These are phyloP conservation scores for Sebastes flavidus DNA, from an alignment of 2,797 vertebrate genomes.

Conservation along the genomic window DNA sequence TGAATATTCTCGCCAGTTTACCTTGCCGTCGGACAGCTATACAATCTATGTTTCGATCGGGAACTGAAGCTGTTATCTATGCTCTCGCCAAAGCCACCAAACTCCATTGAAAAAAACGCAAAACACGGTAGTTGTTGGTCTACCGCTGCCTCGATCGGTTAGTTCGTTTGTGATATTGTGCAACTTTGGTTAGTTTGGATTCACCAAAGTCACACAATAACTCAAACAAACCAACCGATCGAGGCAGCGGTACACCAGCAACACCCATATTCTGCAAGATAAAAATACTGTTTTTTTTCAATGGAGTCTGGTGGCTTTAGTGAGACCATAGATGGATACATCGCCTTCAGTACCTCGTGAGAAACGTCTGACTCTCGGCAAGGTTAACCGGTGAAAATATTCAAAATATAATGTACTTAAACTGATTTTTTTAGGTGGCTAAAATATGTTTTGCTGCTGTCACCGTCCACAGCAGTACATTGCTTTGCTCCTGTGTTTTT, in stretches of 20 bases:
- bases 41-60: neutral
- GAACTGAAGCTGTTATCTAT: neutral
- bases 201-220: neutral
- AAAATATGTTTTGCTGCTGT: neutral
- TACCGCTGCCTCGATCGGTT: neutral
- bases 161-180: neutral
- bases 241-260: too few species aligned
- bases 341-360: neutral
- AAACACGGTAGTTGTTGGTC: too few species aligned
- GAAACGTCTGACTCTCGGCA: neutral
- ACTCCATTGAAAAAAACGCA: neutral
- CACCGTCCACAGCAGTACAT: neutral
- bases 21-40: accelerated
- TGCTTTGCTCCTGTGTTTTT: neutral
- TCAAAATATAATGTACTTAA: neutral
- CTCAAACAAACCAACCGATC: neutral
- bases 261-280: neutral
- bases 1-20: neutral
- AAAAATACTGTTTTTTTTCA: too few species aligned
- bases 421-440: neutral
- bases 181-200: neutral
- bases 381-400: neutral
- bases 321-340: neutral
- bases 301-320: neutral
- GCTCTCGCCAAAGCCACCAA: neutral